A percentile compares a stretch with the other conserved stretches of the same genome.
Conservation (phyloP, 2,797 vertebrate species). For the Sebastes baramenuke region DNA sequence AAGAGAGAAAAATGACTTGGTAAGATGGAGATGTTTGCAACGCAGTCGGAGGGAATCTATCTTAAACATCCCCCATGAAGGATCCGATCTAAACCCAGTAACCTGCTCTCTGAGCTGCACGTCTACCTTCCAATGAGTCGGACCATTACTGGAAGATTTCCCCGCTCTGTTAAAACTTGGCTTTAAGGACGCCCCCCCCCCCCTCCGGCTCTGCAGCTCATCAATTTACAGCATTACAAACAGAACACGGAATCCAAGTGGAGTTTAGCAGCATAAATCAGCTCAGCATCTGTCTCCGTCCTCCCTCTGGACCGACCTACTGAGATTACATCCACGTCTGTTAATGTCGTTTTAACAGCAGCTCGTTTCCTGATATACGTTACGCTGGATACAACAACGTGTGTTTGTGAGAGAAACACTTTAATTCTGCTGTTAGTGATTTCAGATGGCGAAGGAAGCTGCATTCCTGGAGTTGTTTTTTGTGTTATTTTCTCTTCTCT, state of each 20-base stretch:
- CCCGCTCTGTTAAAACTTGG: too few relatives aligned
- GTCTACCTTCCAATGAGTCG: background rate
- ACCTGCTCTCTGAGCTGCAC: too few relatives aligned
- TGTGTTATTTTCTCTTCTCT: conserved; percentile 5
- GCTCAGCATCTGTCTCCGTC: conserved; percentile 15
- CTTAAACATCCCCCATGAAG: background rate
- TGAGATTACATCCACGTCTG: conserved; percentile 24
- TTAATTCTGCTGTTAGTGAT: background rate
- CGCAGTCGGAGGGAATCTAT: too few relatives aligned
- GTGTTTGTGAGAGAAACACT: background rate
- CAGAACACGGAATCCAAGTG: conserved; percentile 16
- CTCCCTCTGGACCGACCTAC: background rate
- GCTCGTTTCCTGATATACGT: background rate
- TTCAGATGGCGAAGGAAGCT: background rate
- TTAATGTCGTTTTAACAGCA: conserved; percentile 8
- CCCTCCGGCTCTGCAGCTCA: background rate
- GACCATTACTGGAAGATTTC: background rate
- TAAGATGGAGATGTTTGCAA: too few relatives aligned
- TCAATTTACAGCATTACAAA: conserved; percentile 28
- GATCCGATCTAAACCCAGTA: background rate
- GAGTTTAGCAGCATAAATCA: conserved; percentile 39
- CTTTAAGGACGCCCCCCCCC: too few relatives aligned
- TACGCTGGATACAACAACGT: background rate
- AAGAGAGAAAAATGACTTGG: too few relatives aligned
- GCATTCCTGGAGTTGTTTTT: background rate